Percentiles rank a stretch among this genome's conserved stretches.
phyloP scores from a whole-genome alignment of 1,140 invertebrate species.

The Drosophila sucinea region DNA sequence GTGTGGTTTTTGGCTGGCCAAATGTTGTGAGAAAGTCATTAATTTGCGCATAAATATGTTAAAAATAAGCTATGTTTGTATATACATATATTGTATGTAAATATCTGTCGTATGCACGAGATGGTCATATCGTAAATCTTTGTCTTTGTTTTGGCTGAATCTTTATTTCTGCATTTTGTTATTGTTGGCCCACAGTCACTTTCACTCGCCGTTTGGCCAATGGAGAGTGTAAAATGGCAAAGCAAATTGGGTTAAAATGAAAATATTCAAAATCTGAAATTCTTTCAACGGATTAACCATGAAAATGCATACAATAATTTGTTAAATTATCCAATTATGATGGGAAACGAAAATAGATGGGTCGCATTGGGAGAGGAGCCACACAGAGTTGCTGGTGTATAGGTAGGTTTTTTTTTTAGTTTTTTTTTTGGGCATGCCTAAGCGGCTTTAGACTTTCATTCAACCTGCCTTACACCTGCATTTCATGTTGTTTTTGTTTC shows the following conservation, averaged over 20 bases:
- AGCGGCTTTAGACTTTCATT: constrained; percentile 65
- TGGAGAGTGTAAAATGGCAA: constrained; percentile 31
- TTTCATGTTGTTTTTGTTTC: constrained; percentile 40
- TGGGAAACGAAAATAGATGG: not conserved
- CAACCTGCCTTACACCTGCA: constrained; percentile 72
- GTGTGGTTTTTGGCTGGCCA: not conserved
- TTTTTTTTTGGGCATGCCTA: constrained; percentile 43
- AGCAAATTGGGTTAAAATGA: constrained; percentile 23
- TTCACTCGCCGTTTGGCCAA: constrained; percentile 54
- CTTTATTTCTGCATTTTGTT: constrained; percentile 55
- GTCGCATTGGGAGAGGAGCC: not conserved
- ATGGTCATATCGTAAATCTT: constrained; percentile 67
- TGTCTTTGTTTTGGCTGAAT: constrained; percentile 47
- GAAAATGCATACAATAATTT: constrained; percentile 12
- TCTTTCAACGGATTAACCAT: constrained; percentile 5
- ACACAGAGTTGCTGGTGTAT: not conserved
- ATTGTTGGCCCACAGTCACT: constrained; percentile 42
- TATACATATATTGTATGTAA: constrained; percentile 38
- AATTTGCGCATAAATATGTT: constrained; percentile 33
- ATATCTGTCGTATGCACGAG: constrained; percentile 52
- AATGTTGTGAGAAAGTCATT: constrained; percentile 40
- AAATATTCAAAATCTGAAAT: constrained; percentile 21
- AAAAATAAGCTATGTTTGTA: constrained; percentile 17
- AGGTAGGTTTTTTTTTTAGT: constrained; percentile 16
- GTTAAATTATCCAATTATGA: constrained; percentile 4